Evolutionary conservation across 1,140 invertebrate genomes (phyloP).

Genomic region (Cyclargus thomasi): DNA sequence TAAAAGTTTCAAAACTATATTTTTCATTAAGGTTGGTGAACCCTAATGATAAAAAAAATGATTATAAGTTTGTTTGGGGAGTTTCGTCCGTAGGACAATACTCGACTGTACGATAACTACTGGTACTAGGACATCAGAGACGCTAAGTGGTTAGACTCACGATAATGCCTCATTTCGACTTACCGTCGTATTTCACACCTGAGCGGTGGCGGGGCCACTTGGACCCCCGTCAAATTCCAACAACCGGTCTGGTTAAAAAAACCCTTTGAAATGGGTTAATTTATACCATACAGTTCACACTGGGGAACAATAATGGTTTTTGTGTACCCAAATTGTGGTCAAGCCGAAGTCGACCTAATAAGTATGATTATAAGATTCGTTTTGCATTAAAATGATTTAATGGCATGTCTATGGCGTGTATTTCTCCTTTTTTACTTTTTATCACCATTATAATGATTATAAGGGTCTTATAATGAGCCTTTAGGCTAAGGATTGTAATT

Average conservation of each 20-base stretch:
- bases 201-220: neutral
- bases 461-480: conserved; percentile 6
- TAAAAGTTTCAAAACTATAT: no score
- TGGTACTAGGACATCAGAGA: no score
- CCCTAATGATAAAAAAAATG: no score
- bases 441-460: conserved; percentile 14
- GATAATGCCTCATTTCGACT: neutral
- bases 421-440: conserved; percentile 13
- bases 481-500: conserved; percentile 9
- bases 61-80: no score
- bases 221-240: conserved; percentile 25
- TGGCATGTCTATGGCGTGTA: neutral
- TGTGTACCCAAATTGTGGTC: conserved; percentile 30
- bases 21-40: no score
- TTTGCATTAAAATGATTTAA: neutral
- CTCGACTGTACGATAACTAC: no score
- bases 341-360: conserved; percentile 5
- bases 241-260: conserved; percentile 29
- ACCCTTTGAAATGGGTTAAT: conserved; percentile 58
- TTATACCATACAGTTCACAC: conserved; percentile 59
- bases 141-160: no score
- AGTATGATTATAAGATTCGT: neutral
- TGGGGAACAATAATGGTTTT: conserved; percentile 47
- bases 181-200: conserved; percentile 7
- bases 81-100: no score